Conservation (phyloP, 1,140 invertebrate genomes). For the Drosophila malerkotliana region DNA sequence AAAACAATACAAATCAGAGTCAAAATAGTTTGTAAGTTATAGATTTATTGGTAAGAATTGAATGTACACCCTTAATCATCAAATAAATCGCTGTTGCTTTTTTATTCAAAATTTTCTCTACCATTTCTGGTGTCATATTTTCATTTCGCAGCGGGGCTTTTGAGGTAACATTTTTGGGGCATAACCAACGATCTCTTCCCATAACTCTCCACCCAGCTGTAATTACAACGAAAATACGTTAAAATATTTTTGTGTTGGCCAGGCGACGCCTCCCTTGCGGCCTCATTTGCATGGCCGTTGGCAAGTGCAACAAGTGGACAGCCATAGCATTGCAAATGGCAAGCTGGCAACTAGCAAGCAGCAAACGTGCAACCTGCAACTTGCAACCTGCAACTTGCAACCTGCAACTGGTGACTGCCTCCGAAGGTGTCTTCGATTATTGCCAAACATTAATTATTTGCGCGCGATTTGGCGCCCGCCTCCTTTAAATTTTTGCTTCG, state of each 20-base stretch:
- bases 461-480: constrained; percentile 60
- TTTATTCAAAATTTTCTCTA: not conserved
- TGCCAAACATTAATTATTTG: constrained; percentile 81
- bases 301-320: constrained; percentile 13
- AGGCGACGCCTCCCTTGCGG: constrained; percentile 45
- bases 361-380: constrained; percentile 31
- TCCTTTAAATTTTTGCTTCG: constrained; percentile 32
- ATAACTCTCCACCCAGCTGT: constrained; percentile 34
- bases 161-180: constrained; percentile 1
- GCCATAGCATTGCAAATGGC: constrained; percentile 13
- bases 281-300: constrained; percentile 73
- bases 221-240: constrained; percentile 31
- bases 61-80: no score
- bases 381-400: constrained; percentile 25
- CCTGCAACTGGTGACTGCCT: constrained; percentile 46
- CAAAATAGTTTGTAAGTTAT: not conserved
- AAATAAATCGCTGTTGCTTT: not conserved
- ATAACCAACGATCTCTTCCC: not conserved
- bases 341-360: constrained; percentile 15
- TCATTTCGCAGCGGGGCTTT: constrained; percentile 3
- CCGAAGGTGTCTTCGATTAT: constrained; percentile 80
- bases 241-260: constrained; percentile 35
- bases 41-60: not conserved
- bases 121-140: constrained; percentile 13
- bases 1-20: not conserved